Percentiles rank a stretch among this genome's conserved stretches.
phyloP scores from a whole-genome alignment of 2,888 invertebrate species.

The Acanthosoma haemorrhoidale region DNA sequence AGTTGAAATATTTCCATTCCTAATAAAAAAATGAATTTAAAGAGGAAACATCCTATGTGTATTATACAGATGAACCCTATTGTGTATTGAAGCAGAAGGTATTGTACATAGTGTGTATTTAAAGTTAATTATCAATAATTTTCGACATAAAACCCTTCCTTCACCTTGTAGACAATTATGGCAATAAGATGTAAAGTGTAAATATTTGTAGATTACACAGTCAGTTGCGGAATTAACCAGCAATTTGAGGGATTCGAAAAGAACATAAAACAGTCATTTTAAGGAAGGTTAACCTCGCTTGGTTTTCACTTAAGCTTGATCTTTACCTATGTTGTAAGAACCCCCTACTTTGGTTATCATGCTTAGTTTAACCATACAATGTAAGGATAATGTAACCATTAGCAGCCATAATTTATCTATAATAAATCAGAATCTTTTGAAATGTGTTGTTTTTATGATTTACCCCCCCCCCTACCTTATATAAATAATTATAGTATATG shows the following conservation, averaged over 20 bases:
- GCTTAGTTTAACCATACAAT: constrained; percentile 29
- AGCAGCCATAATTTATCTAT: constrained; percentile 37
- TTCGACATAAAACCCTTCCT: neutral
- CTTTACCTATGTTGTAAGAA: constrained; percentile 17
- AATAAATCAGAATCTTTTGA: constrained; percentile 32
- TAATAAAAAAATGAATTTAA: neutral
- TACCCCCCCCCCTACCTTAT: too few relatives aligned
- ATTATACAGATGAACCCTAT: too few relatives aligned
- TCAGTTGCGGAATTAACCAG: constrained; percentile 15
- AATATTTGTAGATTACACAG: constrained; percentile 32
- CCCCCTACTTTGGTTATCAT: constrained; percentile 22
- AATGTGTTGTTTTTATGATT: too few relatives aligned
- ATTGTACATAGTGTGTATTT: constrained; percentile 37
- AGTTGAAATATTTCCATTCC: constrained; percentile 7
- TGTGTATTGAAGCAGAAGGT: constrained; percentile 2
- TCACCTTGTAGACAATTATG: constrained; percentile 32
- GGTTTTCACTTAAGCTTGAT: constrained; percentile 29
- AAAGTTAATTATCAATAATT: constrained; percentile 24
- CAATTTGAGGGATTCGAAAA: neutral
- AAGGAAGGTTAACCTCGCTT: constrained; percentile 33
- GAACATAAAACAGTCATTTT: constrained; percentile 10
- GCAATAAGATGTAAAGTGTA: constrained; percentile 37
- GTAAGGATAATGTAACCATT: constrained; percentile 35
- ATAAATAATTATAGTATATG: too few relatives aligned
- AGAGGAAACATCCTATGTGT: neutral